These are phyloP conservation scores for Ptilodon capucinus DNA, from an alignment of 2,888 invertebrate genomes.

Conservation along the genomic window DNA sequence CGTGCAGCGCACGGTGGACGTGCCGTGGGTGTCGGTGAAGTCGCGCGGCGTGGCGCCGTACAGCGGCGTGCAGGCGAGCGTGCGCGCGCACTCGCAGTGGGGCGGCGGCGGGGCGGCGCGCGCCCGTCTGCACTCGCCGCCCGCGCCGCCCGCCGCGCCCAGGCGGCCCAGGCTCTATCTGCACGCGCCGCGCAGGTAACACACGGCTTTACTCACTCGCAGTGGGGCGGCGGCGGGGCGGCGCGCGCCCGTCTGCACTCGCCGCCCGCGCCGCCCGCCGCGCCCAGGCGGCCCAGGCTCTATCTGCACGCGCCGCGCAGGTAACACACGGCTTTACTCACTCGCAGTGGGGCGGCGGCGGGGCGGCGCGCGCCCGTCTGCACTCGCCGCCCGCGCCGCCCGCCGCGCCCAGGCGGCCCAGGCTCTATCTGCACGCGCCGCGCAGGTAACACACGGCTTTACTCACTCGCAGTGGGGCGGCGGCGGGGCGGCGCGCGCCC, in stretches of 20 bases:
- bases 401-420: no score
- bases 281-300: neutral
- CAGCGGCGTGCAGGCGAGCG: constrained; percentile 86
- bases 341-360: no score
- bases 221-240: neutral
- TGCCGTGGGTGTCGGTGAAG: constrained; percentile 76
- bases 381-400: no score
- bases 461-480: no score
- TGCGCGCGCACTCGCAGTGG: constrained; percentile 94
- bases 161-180: constrained; percentile 88
- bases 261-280: neutral
- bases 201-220: neutral
- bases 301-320: neutral
- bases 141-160: constrained; percentile 91
- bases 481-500: no score
- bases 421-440: no score
- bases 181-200: constrained; percentile 46
- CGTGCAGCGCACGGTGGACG: constrained; percentile 76
- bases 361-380: no score
- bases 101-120: constrained; percentile 86
- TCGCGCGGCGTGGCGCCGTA: constrained; percentile 84
- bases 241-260: neutral
- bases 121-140: constrained; percentile 87
- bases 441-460: no score
- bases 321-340: no score